Percentiles rank a stretch among this genome's conserved stretches.
Conservation (phyloP, 2,888 invertebrate species). For the Stratiomys singularior region DNA sequence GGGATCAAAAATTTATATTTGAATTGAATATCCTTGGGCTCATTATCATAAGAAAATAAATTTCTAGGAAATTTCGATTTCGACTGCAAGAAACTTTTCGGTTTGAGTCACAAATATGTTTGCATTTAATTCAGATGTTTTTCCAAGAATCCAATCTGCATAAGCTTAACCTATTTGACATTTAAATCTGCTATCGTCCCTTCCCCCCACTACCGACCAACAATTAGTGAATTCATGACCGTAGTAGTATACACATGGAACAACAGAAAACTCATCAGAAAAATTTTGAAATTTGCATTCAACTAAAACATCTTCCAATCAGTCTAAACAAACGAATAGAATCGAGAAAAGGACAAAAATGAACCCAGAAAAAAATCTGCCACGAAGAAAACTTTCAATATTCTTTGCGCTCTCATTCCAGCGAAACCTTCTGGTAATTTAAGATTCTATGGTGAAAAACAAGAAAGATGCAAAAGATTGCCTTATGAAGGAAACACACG, state of each 20-base stretch:
- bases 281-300: slow-evolving; percentile 3
- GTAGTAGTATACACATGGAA: neutral
- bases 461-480: neutral
- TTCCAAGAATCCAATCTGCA: too few relatives aligned
- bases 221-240: neutral
- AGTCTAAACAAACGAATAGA: neutral
- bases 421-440: neutral
- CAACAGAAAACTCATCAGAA: slow-evolving; percentile 7
- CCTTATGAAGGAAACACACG: slow-evolving; percentile 1
- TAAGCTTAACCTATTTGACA: too few relatives aligned
- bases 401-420: neutral
- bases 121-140: too few relatives aligned
- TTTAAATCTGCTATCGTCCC: neutral
- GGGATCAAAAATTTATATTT: too few relatives aligned
- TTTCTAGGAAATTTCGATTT: too few relatives aligned
- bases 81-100: too few relatives aligned
- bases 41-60: too few relatives aligned
- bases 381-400: neutral
- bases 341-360: neutral
- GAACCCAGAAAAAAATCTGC: neutral
- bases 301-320: neutral
- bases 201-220: neutral
- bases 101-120: too few relatives aligned
- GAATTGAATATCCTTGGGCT: too few relatives aligned
- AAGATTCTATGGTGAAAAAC: too few relatives aligned